phyloP scores from a whole-genome alignment of 2,888 invertebrate species.

The Salticus scenicus region DNA sequence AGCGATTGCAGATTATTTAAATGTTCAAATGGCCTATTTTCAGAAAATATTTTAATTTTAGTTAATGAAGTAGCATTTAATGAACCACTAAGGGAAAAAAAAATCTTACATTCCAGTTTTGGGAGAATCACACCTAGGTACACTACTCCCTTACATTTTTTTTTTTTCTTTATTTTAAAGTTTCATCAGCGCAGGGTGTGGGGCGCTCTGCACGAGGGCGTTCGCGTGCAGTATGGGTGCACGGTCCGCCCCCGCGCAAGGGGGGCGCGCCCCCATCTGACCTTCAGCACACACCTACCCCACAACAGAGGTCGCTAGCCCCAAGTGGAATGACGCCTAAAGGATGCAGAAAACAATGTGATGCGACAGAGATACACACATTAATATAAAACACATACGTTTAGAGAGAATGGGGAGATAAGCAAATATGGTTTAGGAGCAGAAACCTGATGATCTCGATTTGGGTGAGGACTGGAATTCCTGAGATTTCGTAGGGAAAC shows the following conservation, averaged over 20 bases:
- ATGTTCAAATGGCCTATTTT: no score
- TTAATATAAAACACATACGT: no score
- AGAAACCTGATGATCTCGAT: no score
- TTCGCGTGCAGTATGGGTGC: slow-evolving; percentile 17
- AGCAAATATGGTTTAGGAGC: no score
- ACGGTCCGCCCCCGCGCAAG: neutral
- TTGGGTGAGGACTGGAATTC: no score
- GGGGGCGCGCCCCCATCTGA: slow-evolving; percentile 19
- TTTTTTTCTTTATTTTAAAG: neutral
- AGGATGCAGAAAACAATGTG: neutral
- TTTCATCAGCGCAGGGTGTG: neutral
- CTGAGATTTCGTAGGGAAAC: no score
- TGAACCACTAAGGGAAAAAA: no score
- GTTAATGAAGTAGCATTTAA: no score
- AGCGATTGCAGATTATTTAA: no score
- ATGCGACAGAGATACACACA: neutral
- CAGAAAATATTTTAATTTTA: no score
- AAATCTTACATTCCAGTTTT: neutral
- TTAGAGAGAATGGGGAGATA: no score
- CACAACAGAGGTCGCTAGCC: slow-evolving; percentile 1
- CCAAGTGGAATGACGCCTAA: neutral
- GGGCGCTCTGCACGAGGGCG: neutral
- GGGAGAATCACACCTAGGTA: neutral
- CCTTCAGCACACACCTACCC: slow-evolving; percentile 5
- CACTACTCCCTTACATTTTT: neutral